Conservation (phyloP, 2,888 invertebrate species). For the Lamellibrachia satsuma region DNA sequence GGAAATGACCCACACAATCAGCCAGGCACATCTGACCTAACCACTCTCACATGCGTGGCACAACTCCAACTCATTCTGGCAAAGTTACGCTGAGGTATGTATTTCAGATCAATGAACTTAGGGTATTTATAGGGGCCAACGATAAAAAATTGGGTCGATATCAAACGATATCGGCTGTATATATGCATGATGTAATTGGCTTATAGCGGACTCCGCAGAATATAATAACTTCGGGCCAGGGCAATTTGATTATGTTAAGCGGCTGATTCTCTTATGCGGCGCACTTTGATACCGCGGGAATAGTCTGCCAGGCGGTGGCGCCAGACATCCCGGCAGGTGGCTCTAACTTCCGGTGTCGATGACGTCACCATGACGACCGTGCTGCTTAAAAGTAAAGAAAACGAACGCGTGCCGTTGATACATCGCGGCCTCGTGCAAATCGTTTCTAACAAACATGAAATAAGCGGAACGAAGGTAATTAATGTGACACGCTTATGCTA, state of each 20-base stretch:
- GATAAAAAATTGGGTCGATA: no score
- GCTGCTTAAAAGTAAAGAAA: not conserved
- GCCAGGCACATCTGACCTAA: not conserved
- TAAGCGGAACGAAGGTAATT: not conserved
- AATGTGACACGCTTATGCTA: not conserved
- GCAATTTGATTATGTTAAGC: no score
- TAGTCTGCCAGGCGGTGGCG: not conserved
- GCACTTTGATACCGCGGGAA: not conserved
- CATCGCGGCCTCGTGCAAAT: not conserved
- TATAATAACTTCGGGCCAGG: no score
- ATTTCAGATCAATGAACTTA: no score
- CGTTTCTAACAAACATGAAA: not conserved
- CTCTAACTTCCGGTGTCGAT: not conserved
- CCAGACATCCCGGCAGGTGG: not conserved
- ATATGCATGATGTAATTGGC: no score
- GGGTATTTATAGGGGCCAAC: no score
- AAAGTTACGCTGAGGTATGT: not conserved
- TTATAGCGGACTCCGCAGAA: no score
- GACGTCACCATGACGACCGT: not conserved
- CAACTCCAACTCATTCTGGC: not conserved
- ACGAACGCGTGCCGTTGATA: not conserved
- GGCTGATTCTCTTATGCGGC: no score
- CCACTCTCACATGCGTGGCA: not conserved
- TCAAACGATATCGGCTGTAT: no score
- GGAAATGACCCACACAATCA: not conserved